Percentiles rank a stretch among this genome's conserved stretches.
Evolutionary conservation across 2,113 vertebrate genomes (phyloP).

Genomic region (Zootoca vivipara): DNA sequence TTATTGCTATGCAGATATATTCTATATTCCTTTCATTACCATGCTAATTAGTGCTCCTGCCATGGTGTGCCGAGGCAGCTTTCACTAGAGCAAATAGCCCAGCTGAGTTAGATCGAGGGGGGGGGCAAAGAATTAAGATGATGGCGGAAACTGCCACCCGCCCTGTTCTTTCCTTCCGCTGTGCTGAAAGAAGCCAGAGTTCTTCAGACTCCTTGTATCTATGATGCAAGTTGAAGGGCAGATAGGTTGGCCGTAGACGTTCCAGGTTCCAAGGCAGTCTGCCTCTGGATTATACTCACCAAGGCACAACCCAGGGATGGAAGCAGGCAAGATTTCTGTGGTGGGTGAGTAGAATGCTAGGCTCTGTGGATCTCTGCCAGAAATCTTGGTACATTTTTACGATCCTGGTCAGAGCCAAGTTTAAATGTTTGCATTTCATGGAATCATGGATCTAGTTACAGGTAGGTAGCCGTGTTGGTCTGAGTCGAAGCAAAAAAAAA

Average conservation of each 20-base stretch:
- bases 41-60: background rate
- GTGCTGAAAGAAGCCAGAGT: background rate
- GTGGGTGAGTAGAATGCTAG: background rate
- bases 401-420: background rate
- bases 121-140: background rate
- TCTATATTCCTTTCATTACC: background rate
- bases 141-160: background rate
- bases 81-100: background rate
- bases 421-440: background rate
- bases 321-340: background rate
- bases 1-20: background rate
- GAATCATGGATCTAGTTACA: rapidly evolving
- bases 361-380: background rate
- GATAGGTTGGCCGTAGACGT: too few species aligned
- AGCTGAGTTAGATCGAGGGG: background rate
- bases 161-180: background rate
- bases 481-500: too few species aligned
- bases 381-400: background rate
- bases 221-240: too few species aligned
- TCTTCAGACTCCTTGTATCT: background rate
- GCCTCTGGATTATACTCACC: background rate
- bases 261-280: background rate
- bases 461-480: too few species aligned
- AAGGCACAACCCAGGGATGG: background rate
- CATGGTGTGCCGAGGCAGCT: background rate